Conservation (phyloP, 2,888 invertebrate genomes). For the Cremastinae sp. region DNA sequence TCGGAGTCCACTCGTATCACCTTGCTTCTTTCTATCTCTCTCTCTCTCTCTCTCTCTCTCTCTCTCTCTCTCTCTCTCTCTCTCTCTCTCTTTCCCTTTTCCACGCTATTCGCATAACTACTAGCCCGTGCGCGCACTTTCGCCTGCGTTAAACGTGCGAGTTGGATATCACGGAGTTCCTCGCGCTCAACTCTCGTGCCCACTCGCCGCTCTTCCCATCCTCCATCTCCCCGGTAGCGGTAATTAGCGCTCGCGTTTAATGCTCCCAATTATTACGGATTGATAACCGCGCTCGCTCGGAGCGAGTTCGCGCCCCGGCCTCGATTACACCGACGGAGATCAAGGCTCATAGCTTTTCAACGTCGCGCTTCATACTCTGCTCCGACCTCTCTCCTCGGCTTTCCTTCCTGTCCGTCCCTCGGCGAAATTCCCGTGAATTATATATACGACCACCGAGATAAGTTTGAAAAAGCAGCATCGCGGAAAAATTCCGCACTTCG, state of each 20-base stretch:
- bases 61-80: conserved; percentile 39
- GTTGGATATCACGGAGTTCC: conserved; percentile 33
- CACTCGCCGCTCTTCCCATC: conserved; percentile 36
- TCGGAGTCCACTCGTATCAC: background rate
- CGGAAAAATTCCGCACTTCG: no score
- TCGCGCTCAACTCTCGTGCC: conserved; percentile 57
- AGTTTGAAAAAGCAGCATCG: no score
- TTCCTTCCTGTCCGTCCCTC: background rate
- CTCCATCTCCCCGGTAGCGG: conserved; percentile 51
- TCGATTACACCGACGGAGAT: conserved; percentile 67
- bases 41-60: conserved; percentile 25
- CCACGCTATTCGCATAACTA: conserved; percentile 21
- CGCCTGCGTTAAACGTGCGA: conserved; percentile 3
- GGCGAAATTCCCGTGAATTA: no score
- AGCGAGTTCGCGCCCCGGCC: conserved; percentile 50
- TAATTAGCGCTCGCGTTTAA: conserved; percentile 76
- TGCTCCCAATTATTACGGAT: conserved; percentile 78
- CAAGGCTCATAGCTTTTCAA: conserved; percentile 64
- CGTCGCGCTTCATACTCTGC: conserved; percentile 43
- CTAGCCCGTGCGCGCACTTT: background rate
- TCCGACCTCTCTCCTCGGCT: conserved; percentile 20
- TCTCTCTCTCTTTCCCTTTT: conserved; percentile 23
- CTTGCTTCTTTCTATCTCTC: conserved; percentile 38
- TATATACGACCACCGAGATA: no score
- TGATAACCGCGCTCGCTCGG: conserved; percentile 71